These are phyloP conservation scores for Apodemia duryi DNA, from an alignment of 2,888 invertebrate genomes.

Conservation along the genomic window DNA sequence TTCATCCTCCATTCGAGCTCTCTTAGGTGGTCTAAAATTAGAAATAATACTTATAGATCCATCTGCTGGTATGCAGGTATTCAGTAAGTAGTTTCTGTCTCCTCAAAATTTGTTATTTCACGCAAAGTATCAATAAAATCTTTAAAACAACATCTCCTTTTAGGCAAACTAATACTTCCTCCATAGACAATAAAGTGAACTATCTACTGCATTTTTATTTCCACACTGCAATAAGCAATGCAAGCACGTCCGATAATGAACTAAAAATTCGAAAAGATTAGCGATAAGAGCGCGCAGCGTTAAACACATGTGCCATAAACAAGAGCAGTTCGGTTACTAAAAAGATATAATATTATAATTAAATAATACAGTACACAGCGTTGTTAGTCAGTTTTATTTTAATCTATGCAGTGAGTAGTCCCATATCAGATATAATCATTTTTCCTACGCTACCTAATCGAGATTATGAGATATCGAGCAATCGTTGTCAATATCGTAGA, in stretches of 20 bases:
- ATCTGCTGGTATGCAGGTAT: neutral
- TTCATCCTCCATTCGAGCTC: neutral
- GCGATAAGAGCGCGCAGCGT: too few species aligned
- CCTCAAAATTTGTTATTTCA: neutral
- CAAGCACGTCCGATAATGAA: too few species aligned
- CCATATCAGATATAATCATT: slow-evolving; percentile 13
- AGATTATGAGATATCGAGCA: slow-evolving; percentile 21
- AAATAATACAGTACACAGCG: too few species aligned
- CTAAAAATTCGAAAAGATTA: too few species aligned
- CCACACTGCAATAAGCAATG: too few species aligned
- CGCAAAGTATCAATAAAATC: neutral
- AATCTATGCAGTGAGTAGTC: slow-evolving; percentile 14
- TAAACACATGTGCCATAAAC: too few species aligned
- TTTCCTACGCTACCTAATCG: slow-evolving; percentile 20
- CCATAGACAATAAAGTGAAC: neutral
- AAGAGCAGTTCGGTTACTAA: too few species aligned
- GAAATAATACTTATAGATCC: neutral
- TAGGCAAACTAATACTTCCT: neutral
- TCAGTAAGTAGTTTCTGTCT: neutral
- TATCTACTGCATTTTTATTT: neutral
- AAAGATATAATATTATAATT: too few species aligned
- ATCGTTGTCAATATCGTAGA: slow-evolving; percentile 21
- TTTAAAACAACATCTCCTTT: neutral
- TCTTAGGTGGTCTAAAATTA: neutral
- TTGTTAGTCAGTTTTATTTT: neutral